These are phyloP conservation scores for Pteromalus puparum DNA, from an alignment of 1,140 invertebrate genomes.

Conservation along the genomic window DNA sequence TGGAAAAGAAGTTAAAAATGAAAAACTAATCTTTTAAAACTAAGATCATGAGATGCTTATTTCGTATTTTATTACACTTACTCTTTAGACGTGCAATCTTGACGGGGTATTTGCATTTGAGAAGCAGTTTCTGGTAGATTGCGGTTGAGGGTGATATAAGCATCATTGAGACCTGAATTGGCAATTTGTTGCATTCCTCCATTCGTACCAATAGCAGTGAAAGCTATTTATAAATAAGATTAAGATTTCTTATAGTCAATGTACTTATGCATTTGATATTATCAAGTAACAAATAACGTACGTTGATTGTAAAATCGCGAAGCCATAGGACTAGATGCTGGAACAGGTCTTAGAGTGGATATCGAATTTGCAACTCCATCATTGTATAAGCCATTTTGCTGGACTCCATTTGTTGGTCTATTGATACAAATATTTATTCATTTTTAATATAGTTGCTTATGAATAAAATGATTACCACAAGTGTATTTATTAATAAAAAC, in stretches of 20 bases:
- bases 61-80: conserved; percentile 54
- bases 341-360: conserved; percentile 74
- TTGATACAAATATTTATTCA: conserved; percentile 26
- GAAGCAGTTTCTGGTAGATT: conserved; percentile 65
- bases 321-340: conserved; percentile 76
- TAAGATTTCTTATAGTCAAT: background rate
- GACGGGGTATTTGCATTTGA: conserved; percentile 64
- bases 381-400: conserved; percentile 69
- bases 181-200: conserved; percentile 64
- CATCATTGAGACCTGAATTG: conserved; percentile 67
- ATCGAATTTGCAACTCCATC: conserved; percentile 68
- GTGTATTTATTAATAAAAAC: conserved; percentile 9
- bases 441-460: conserved; percentile 1
- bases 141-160: conserved; percentile 74
- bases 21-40: background rate
- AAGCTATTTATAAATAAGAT: conserved; percentile 63
- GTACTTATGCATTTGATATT: background rate
- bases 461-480: background rate
- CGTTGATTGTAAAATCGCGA: conserved; percentile 76
- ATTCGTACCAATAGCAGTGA: conserved; percentile 64
- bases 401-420: conserved; percentile 66
- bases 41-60: background rate
- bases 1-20: conserved; percentile 58
- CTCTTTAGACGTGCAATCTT: conserved; percentile 73
- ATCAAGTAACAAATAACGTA: conserved; percentile 58